These are phyloP conservation scores for Oxycera nigricornis DNA, from an alignment of 2,888 invertebrate species.

Conservation along the genomic window DNA sequence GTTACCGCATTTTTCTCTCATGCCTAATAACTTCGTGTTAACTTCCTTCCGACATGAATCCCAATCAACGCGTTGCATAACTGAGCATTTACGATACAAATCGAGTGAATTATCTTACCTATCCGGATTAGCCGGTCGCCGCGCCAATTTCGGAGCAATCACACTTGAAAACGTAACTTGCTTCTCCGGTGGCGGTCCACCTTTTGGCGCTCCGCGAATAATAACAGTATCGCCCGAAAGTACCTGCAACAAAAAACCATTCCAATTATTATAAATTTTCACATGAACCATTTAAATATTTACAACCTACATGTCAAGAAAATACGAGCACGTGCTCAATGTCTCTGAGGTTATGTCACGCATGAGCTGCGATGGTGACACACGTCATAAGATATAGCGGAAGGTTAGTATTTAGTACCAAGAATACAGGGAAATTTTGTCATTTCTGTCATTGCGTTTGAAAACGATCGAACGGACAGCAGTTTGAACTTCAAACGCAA, in stretches of 20 bases:
- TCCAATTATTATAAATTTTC: not conserved
- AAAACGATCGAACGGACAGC: too few relatives aligned
- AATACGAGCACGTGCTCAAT: constrained; percentile 5
- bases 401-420: constrained; percentile 25
- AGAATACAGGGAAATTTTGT: constrained; percentile 30
- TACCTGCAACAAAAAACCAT: constrained; percentile 69
- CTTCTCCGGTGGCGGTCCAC: constrained; percentile 91
- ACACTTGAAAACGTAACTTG: constrained; percentile 90
- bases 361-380: not conserved
- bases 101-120: constrained; percentile 52
- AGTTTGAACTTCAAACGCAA: too few relatives aligned
- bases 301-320: not conserved
- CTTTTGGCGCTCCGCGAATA: constrained; percentile 81
- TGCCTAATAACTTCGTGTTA: too few relatives aligned
- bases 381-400: not conserved
- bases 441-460: too few relatives aligned
- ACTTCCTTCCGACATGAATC: too few relatives aligned
- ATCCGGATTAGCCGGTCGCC: constrained; percentile 66
- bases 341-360: not conserved
- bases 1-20: too few relatives aligned
- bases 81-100: too few relatives aligned
- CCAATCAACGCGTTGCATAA: too few relatives aligned
- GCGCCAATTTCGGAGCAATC: constrained; percentile 88
- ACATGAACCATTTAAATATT: not conserved
- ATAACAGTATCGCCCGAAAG: constrained; percentile 96